Percentiles rank a stretch among this genome's conserved stretches.
These are phyloP conservation scores for Ailuropoda melanoleuca DNA, from an alignment of 2,113 vertebrate genomes.

Conservation along the genomic window DNA sequence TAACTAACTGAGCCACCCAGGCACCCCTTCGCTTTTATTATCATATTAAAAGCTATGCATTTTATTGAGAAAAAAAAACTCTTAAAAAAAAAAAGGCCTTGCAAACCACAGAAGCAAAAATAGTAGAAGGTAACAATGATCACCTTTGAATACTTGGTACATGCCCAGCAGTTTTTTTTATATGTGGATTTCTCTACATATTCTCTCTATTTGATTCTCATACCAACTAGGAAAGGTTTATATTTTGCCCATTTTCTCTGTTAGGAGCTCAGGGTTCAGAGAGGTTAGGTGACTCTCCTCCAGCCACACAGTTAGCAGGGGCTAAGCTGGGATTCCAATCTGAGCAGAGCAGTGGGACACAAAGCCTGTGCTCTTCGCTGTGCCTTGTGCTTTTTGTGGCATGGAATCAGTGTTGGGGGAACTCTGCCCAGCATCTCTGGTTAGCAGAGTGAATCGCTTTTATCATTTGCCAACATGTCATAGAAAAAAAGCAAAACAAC, in stretches of 20 bases:
- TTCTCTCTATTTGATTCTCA: neutral
- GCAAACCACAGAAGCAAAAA: neutral
- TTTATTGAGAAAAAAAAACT: neutral
- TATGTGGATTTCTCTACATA: neutral
- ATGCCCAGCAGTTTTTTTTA: neutral
- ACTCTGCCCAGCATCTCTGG: slow-evolving; percentile 74
- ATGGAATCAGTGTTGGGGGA: slow-evolving; percentile 68
- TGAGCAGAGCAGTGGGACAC: neutral
- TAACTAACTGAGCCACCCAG: neutral
- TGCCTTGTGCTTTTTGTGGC: slow-evolving; percentile 70
- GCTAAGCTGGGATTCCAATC: neutral
- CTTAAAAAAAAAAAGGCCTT: neutral
- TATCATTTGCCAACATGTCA: slow-evolving; percentile 78
- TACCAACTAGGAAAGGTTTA: neutral
- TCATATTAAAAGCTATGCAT: slow-evolving; percentile 1
- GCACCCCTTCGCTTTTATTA: neutral
- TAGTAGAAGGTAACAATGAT: neutral
- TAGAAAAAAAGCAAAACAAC: slow-evolving; percentile 59
- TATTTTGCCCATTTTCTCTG: neutral
- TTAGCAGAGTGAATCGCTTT: slow-evolving; percentile 74
- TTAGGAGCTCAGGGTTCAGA: slow-evolving; percentile 5
- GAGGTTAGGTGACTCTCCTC: neutral
- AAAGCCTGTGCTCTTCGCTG: neutral
- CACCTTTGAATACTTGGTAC: neutral
- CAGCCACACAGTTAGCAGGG: neutral